phyloP scores from a whole-genome alignment of 2,113 vertebrate species.

The Phrynosoma blainvillii region DNA sequence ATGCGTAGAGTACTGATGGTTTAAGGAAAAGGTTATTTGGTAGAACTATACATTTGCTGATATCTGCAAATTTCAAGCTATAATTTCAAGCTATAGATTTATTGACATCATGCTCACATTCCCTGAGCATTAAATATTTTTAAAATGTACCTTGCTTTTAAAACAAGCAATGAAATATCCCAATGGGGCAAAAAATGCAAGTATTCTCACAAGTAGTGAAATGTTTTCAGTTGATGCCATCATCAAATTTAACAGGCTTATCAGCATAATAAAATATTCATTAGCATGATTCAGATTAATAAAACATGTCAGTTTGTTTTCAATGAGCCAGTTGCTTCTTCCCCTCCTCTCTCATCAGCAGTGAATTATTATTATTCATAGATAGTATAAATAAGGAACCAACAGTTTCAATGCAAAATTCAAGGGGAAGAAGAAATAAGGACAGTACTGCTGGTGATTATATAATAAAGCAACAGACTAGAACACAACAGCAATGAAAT shows the following conservation, averaged over 20 bases:
- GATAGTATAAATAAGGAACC: slow-evolving; percentile 20
- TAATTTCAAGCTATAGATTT: neutral
- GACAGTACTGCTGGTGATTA: neutral
- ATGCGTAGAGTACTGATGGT: neutral
- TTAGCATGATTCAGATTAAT: slow-evolving; percentile 25
- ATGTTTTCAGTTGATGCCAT: slow-evolving; percentile 61
- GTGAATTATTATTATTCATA: neutral
- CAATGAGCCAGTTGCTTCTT: slow-evolving; percentile 31
- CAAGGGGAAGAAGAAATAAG: neutral
- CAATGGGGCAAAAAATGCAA: neutral
- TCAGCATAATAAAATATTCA: slow-evolving; percentile 49
- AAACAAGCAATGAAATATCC: neutral
- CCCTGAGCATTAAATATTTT: neutral
- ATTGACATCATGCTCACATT: neutral
- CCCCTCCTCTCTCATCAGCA: neutral
- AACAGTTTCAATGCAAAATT: neutral
- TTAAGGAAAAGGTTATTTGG: neutral
- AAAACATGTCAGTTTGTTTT: slow-evolving; percentile 28
- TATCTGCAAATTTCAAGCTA: neutral
- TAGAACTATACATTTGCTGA: neutral
- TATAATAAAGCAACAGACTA: slow-evolving; percentile 1
- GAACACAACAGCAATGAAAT: neutral
- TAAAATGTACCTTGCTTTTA: too few relatives aligned
- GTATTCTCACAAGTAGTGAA: slow-evolving; percentile 29
- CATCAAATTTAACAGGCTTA: slow-evolving; percentile 52